Base-by-base conservation (phyloP, 2,888 invertebrate genomes). In the Arctia plantaginis region DNA sequence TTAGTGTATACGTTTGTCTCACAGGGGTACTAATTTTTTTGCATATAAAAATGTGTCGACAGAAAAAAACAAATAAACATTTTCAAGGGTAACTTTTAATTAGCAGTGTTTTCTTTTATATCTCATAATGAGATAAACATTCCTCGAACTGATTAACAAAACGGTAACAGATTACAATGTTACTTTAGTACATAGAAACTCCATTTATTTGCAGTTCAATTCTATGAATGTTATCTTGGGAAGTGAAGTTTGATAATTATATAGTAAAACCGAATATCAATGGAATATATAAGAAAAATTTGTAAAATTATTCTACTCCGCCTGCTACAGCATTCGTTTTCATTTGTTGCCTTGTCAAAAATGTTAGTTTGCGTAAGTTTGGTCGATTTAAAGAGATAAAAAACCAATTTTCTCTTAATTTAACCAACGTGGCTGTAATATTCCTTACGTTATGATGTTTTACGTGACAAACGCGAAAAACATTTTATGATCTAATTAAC, bases 71-170 rank as follows among this genome's bases (percentile, higher is more conserved):
- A 0, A 47, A 47, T 47, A 47, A 47, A 47, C 3, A 6, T 27
- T 59, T 13, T 13, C 3, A 62, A 7, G 8, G 59, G 0, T 6
- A 6, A 15, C 1, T 15, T 55, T n/a, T 27, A 55, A 55, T 55
- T 12, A n/a, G 20, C 15, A 39, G n/a, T 66, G 3, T 13, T 39
- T 66, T 41, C 64, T 35, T 39, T 39, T 39, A 23, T 66, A 66
- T 70, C 62, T n/a, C 39, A 62, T 12, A 30, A 73, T 76, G 79
- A 30, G 62, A 7, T 30, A 62, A 62, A 47, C 10, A 85, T 90
- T 89, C 90, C 76, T 71, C 47, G 88, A 90, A 90, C 78, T 81
- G 83, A 86, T 87, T 82, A 85, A 76, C 71, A 44, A 7, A 47
- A 67, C 35, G 59, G 71, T 39, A 65, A 69, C 20, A 64, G 71